A percentile compares a stretch with the other conserved stretches of the same genome.
Evolutionary conservation across 2,113 vertebrate species (phyloP).

Genomic region (Onychostruthus taczanowskii): DNA sequence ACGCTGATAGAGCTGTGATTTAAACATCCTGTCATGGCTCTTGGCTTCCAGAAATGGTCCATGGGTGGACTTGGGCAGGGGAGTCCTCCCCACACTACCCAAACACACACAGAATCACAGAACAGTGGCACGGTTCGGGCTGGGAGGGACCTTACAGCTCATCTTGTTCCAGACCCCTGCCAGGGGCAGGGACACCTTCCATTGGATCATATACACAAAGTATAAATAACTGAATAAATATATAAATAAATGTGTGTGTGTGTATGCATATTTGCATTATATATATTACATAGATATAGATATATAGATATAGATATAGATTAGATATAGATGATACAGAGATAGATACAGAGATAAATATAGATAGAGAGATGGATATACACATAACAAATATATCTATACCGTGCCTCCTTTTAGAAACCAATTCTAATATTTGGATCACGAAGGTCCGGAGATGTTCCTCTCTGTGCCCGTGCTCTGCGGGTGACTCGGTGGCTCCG

Average conservation of each 20-base stretch:
- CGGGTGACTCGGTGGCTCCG: rapidly evolving
- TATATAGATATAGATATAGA: background rate
- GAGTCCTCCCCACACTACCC: background rate
- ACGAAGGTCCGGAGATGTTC: background rate
- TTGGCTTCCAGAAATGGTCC: background rate
- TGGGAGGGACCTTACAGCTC: background rate
- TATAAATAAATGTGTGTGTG: background rate
- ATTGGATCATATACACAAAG: background rate
- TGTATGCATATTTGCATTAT: background rate
- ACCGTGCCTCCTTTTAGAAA: background rate
- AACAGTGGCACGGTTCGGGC: no score
- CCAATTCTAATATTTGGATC: background rate
- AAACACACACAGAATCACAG: rapidly evolving
- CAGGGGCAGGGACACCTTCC: background rate
- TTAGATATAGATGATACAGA: background rate
- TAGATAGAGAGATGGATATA: background rate
- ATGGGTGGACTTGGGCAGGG: rapidly evolving
- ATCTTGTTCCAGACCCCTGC: background rate
- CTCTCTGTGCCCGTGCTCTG: rapidly evolving
- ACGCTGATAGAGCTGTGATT: rapidly evolving
- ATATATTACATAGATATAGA: no score
- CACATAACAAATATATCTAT: background rate
- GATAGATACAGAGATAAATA: background rate
- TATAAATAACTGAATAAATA: background rate
- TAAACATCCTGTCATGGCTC: background rate